phyloP scores from a whole-genome alignment of 2,888 invertebrate genomes.

The Itoplectis maculator region DNA sequence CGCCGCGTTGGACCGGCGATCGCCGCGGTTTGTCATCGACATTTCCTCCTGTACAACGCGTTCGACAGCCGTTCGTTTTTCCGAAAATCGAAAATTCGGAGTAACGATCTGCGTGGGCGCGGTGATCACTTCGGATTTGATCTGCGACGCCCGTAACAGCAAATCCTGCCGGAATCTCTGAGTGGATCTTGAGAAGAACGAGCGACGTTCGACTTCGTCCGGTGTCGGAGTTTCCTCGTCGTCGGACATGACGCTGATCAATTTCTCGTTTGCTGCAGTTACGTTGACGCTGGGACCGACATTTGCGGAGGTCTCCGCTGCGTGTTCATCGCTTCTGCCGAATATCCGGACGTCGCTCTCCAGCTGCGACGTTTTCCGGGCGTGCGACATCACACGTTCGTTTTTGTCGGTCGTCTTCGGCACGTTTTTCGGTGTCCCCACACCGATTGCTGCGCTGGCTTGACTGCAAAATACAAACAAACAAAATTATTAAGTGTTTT shows the following conservation, averaged over 20 bases:
- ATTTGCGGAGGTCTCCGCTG: too few relatives aligned
- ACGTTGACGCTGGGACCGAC: too few relatives aligned
- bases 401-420: neutral
- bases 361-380: neutral
- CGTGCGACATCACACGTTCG: neutral
- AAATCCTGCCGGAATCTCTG: neutral
- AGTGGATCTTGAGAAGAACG: constrained; percentile 30
- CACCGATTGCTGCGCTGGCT: neutral
- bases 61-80: neutral
- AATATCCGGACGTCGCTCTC: neutral
- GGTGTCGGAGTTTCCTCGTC: constrained; percentile 3
- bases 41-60: too few relatives aligned
- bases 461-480: neutral
- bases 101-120: neutral
- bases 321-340: too few relatives aligned
- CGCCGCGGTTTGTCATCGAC: neutral
- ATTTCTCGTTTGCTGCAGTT: neutral
- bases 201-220: neutral
- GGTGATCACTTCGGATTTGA: neutral
- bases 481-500: neutral
- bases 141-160: neutral
- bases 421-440: neutral
- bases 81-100: neutral
- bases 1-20: neutral
- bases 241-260: neutral